phyloP scores from a whole-genome alignment of 2,888 invertebrate species.

The Ornithoptera priamus region DNA sequence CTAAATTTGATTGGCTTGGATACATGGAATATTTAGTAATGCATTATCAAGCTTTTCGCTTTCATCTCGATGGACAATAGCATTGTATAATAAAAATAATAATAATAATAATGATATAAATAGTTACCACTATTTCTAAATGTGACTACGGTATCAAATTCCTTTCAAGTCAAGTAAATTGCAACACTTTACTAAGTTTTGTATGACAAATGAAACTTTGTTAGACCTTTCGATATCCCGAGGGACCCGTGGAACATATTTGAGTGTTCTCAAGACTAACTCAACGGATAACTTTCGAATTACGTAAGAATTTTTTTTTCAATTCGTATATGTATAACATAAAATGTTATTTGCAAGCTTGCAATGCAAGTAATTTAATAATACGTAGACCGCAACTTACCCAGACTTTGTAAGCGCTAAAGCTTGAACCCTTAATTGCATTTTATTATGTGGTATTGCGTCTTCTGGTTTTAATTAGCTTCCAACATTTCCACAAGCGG shows the following conservation, averaged over 20 bases:
- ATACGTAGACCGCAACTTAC: slow-evolving; percentile 14
- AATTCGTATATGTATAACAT: neutral
- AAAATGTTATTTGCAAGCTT: neutral
- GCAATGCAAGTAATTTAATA: slow-evolving; percentile 4
- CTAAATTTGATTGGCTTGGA: neutral
- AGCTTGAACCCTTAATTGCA: slow-evolving; percentile 13
- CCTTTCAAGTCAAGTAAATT: slow-evolving; percentile 14
- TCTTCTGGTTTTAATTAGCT: slow-evolving; percentile 1
- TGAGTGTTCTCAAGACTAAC: slow-evolving; percentile 21
- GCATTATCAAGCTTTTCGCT: neutral
- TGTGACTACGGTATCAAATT: neutral
- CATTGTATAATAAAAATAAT: neutral
- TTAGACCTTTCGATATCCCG: slow-evolving; percentile 19
- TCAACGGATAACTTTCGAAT: slow-evolving; percentile 24
- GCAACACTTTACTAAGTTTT: slow-evolving; percentile 10
- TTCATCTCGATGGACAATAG: neutral
- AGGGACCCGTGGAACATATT: slow-evolving; percentile 19
- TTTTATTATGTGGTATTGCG: slow-evolving; percentile 3
- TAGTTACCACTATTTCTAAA: neutral
- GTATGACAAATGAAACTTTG: slow-evolving; percentile 23
- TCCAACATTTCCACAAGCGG: neutral
- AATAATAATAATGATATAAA: neutral
- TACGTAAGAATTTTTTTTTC: slow-evolving; percentile 24
- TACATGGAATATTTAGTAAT: neutral
- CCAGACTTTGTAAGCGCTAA: slow-evolving; percentile 14